Conservation (phyloP, 1,140 invertebrate genomes). For the Notospermus geniculatus region DNA sequence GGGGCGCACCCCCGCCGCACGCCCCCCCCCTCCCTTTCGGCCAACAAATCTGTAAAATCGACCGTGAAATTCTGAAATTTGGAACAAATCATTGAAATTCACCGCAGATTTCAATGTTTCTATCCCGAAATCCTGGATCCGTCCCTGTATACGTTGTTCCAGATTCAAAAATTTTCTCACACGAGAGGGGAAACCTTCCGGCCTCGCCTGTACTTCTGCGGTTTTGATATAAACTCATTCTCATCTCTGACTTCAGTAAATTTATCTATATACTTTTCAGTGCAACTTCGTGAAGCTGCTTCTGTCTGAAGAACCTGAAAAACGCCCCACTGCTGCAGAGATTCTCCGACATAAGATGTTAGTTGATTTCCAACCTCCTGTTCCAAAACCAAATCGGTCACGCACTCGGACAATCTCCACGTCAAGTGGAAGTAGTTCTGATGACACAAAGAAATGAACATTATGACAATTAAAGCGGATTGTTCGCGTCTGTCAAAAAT, state of each 20-base stretch:
- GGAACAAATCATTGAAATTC: too few species aligned
- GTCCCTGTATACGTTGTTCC: conserved; percentile 7
- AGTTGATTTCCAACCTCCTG: conserved; percentile 31
- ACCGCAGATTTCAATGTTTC: too few species aligned
- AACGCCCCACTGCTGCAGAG: conserved; percentile 69
- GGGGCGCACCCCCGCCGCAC: too few species aligned
- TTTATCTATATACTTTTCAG: conserved; percentile 59
- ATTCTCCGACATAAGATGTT: conserved; percentile 42
- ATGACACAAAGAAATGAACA: too few species aligned
- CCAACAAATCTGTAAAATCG: too few species aligned
- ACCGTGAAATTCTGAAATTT: too few species aligned
- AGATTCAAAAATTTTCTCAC: conserved; percentile 20
- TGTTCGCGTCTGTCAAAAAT: too few species aligned
- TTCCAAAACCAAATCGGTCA: conserved; percentile 9
- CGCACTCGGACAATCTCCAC: conserved; percentile 26
- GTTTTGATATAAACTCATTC: neutral
- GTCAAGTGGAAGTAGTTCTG: conserved; percentile 25
- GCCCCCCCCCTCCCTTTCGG: too few species aligned
- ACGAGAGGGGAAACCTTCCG: conserved; percentile 12
- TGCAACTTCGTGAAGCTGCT: conserved; percentile 71
- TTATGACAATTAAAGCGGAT: too few species aligned
- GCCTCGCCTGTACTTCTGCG: neutral
- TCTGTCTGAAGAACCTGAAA: conserved; percentile 69
- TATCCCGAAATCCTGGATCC: too few species aligned
- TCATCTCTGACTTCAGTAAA: neutral